Base-by-base conservation (phyloP, 1,140 invertebrate genomes). In the Aphis craccivora region DNA sequence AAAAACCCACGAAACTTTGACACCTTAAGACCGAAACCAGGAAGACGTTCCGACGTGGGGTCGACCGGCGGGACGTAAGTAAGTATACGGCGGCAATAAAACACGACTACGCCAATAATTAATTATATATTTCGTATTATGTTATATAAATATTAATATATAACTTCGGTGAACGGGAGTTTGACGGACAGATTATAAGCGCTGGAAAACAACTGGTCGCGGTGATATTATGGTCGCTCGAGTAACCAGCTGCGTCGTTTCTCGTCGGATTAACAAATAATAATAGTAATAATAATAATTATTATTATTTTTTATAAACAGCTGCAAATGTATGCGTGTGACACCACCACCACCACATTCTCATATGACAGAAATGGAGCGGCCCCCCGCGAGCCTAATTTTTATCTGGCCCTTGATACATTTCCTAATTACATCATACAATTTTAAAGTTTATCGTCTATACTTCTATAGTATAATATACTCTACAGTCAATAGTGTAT, bases 101-200 rank as follows among this genome's bases (percentile, higher is more conserved):
- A 87, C 43, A 87, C 40, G 43, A 48, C 84, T 37, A 25, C 43
- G 30, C 84, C 40, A 87, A 87, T 76, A 76, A 76, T 87, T 87
- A 87, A 87, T 87, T 87, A 87, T 87, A 18, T 43, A 45, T 43
- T 87, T 87, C 84, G 84, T 18, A 67, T 67, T 67, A 67, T 67
- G 60, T 76, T 76, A 5, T 60, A 60, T 60, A 60, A 76, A 76
- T 76, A 67, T 60, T 60, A 60, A 7, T 40, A 55, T 53, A 53
- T 53, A 53, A 51, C 48, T 51, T 51, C 3, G 48, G 84, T 20
- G 81, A 30, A 18, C 43, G 43, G 43, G 8, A 45, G 25, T 87
- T 30, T 87, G 84, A 87, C 84, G 40, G 84, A 87, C 40, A 43
- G 40, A 87, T 87, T 83, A 83, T 11, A 9, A 83, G 11, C 11